phyloP scores from a whole-genome alignment of 2,888 invertebrate species.

The Acholoe squamosa region DNA sequence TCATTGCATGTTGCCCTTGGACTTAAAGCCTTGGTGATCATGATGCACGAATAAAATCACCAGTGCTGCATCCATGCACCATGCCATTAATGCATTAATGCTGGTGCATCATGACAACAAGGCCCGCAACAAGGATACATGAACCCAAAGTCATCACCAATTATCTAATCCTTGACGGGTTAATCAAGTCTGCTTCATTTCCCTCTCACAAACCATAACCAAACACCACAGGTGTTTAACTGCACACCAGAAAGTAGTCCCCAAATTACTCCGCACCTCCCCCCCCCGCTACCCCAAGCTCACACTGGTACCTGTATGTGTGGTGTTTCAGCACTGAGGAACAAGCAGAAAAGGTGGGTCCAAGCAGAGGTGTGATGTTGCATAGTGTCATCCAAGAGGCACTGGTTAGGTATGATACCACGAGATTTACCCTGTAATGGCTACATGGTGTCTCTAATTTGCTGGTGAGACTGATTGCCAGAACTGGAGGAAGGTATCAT shows the following conservation, averaged over 20 bases:
- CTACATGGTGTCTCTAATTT: neutral
- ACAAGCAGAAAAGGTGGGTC: neutral
- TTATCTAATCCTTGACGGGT: no score
- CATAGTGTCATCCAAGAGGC: neutral
- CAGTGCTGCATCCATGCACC: no score
- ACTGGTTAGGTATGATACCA: neutral
- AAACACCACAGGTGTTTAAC: neutral
- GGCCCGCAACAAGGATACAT: no score
- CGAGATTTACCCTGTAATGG: neutral
- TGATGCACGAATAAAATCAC: no score
- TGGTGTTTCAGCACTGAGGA: neutral
- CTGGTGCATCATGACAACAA: no score
- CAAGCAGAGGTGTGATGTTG: constrained; percentile 21
- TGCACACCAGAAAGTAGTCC: neutral
- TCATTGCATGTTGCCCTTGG: no score
- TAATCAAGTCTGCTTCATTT: neutral
- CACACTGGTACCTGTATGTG: neutral
- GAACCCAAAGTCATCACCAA: no score
- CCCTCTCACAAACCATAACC: neutral
- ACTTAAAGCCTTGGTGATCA: no score
- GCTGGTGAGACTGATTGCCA: no score
- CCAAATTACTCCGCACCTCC: neutral
- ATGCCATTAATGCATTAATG: no score
- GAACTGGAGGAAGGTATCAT: no score
- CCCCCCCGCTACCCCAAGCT: no score